A percentile compares a stretch with the other conserved stretches of the same genome.
Conservation (phyloP, 2,888 invertebrate genomes). For the Brenthis daphne region DNA sequence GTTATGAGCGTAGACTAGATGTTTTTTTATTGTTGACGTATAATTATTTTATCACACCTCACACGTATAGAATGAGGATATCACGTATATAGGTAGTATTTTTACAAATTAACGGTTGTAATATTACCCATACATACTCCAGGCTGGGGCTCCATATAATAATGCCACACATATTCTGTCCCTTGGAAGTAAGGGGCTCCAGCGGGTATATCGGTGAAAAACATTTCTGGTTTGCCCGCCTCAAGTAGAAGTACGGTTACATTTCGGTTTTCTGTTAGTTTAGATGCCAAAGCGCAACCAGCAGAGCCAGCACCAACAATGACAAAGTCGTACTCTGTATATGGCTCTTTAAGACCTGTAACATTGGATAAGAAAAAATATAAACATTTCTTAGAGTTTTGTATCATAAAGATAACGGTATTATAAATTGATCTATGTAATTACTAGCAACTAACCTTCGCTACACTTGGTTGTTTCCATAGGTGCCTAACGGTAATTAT, state of each 20-base stretch:
- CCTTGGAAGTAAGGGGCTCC: slow-evolving; percentile 68
- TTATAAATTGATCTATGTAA: too few species aligned
- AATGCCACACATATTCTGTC: slow-evolving; percentile 75
- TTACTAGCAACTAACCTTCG: too few species aligned
- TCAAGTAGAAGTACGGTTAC: slow-evolving; percentile 76
- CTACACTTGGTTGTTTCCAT: too few species aligned
- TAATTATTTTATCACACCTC: too few species aligned
- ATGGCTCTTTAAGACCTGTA: slow-evolving; percentile 65
- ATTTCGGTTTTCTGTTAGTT: slow-evolving; percentile 70
- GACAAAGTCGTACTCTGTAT: slow-evolving; percentile 73
- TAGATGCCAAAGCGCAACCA: slow-evolving; percentile 74
- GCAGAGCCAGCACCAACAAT: slow-evolving; percentile 82
- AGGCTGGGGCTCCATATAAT: slow-evolving; percentile 79
- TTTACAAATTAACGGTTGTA: neutral
- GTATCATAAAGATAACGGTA: too few species aligned
- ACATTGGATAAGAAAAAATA: slow-evolving; percentile 10
- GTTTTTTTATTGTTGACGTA: too few species aligned
- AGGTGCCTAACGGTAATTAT: too few species aligned
- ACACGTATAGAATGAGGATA: too few species aligned
- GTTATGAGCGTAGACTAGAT: too few species aligned
- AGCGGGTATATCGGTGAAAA: slow-evolving; percentile 69
- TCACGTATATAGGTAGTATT: too few species aligned
- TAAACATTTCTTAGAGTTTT: too few species aligned
- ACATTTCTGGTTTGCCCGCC: slow-evolving; percentile 72
- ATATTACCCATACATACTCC: slow-evolving; percentile 75